phyloP scores from a whole-genome alignment of 2,113 vertebrate genomes.

The Cyanoderma ruficeps region DNA sequence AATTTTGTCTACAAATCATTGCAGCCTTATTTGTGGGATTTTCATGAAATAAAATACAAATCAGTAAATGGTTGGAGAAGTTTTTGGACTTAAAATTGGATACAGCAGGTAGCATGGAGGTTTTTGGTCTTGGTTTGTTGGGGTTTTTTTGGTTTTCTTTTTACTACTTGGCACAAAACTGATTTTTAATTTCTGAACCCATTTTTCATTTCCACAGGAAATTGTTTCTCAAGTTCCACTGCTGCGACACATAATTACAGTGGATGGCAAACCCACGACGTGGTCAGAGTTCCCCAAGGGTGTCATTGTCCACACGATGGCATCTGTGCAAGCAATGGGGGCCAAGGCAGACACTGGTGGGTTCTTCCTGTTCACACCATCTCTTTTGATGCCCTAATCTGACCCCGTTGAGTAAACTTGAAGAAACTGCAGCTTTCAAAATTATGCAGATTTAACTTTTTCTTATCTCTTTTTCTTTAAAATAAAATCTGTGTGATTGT shows the following conservation, averaged over 20 bases:
- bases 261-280: slow-evolving; percentile 79
- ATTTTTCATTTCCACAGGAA: slow-evolving; percentile 69
- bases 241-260: slow-evolving; percentile 86
- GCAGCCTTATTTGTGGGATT: background rate
- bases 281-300: slow-evolving; percentile 83
- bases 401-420: background rate
- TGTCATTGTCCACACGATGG: slow-evolving; percentile 89
- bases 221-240: slow-evolving; percentile 86
- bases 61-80: background rate
- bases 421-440: background rate
- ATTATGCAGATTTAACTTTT: background rate
- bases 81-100: background rate
- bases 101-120: background rate
- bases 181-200: background rate
- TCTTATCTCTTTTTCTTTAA: background rate
- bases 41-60: background rate
- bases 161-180: background rate
- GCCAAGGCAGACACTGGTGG: slow-evolving; percentile 77
- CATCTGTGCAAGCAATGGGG: slow-evolving; percentile 85
- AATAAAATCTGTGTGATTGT: background rate
- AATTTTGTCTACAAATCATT: background rate
- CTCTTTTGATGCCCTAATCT: background rate
- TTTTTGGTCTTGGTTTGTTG: background rate
- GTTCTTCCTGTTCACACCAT: background rate
- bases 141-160: background rate